phyloP scores from a whole-genome alignment of 1,140 invertebrate genomes.

The Drosophila insularis region DNA sequence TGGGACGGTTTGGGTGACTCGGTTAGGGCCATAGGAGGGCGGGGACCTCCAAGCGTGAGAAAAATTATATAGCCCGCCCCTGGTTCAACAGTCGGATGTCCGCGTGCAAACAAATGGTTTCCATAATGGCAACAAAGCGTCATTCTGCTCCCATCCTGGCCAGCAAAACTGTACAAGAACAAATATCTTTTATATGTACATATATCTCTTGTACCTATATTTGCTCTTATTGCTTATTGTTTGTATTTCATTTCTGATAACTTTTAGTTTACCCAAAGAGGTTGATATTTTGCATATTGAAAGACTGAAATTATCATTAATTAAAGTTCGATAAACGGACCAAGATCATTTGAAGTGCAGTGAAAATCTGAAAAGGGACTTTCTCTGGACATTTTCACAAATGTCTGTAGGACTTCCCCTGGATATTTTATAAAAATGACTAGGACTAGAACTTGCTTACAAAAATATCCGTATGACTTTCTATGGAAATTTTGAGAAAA shows the following conservation, averaged over 20 bases:
- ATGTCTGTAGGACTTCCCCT: no score
- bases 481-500: no score
- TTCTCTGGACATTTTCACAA: no score
- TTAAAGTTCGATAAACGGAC: no score
- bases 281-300: no score
- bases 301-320: no score
- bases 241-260: not conserved
- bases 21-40: not conserved
- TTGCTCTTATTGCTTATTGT: not conserved
- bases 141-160: slow-evolving; percentile 53
- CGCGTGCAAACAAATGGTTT: slow-evolving; percentile 67
- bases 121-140: slow-evolving; percentile 57
- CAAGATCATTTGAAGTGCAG: not conserved
- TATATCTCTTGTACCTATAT: not conserved
- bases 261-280: no score
- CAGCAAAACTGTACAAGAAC: slow-evolving; percentile 63
- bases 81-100: slow-evolving; percentile 25
- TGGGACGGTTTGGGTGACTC: no score
- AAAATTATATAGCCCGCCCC: slow-evolving; percentile 64
- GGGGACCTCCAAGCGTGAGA: slow-evolving; percentile 66
- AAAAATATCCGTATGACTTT: no score
- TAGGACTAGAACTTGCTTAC: no score
- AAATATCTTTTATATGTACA: slow-evolving; percentile 26
- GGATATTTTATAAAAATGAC: no score
- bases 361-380: no score